Evolutionary conservation across 2,113 vertebrate species (phyloP).

Genomic region (Jacana jacana): DNA sequence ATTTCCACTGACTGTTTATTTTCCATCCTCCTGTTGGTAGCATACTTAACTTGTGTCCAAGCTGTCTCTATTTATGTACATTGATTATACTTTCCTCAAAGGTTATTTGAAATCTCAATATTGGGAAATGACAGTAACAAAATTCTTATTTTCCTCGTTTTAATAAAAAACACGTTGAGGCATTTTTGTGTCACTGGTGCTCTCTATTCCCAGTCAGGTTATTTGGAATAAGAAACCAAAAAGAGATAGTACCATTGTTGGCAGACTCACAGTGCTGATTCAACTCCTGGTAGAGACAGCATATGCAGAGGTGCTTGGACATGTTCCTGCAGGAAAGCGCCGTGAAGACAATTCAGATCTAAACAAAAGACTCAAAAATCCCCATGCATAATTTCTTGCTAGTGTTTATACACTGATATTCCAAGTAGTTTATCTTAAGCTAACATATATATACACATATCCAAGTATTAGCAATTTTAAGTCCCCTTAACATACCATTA

Average conservation of each 20-base stretch:
- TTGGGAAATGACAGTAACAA: not conserved
- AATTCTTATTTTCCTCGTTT: not conserved
- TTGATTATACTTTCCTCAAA: not conserved
- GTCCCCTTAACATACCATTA: not conserved
- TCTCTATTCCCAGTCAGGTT: not conserved
- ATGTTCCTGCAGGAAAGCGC: not conserved
- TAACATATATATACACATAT: not conserved
- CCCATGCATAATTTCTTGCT: not conserved
- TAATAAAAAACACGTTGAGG: fast-evolving
- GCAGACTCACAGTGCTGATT: fast-evolving
- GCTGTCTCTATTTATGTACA: not conserved
- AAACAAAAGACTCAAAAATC: not conserved
- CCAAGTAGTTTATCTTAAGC: not conserved
- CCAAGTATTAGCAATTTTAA: not conserved
- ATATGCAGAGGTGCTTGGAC: not conserved
- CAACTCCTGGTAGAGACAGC: not conserved
- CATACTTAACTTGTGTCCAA: not conserved
- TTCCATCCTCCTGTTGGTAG: not conserved
- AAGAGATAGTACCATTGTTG: not conserved
- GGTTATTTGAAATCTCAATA: not conserved
- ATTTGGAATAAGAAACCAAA: not conserved
- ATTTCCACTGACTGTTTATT: not conserved
- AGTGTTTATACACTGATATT: not conserved
- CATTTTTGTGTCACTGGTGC: not conserved
- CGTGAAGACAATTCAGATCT: not conserved